A percentile compares a stretch with the other conserved stretches of the same genome.
These are phyloP conservation scores for Odontothrips loti DNA, from an alignment of 2,888 invertebrate species.

Conservation along the genomic window DNA sequence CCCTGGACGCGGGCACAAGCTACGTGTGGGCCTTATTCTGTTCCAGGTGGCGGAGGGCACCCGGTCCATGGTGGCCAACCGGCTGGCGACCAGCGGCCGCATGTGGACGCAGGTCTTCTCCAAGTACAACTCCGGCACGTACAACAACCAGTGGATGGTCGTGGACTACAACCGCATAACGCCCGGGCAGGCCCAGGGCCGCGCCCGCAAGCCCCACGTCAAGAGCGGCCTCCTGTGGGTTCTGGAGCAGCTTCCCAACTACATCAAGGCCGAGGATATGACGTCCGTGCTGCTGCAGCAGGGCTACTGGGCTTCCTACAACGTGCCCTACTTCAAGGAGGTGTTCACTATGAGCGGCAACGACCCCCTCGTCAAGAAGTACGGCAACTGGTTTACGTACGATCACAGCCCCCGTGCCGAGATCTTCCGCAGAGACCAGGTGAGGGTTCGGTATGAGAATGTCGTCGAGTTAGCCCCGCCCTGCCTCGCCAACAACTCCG, in stretches of 20 bases:
- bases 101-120: conserved; percentile 70
- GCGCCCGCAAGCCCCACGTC: background rate
- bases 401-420: conserved; percentile 59
- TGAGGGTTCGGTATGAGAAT: background rate
- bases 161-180: conserved; percentile 51
- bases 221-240: conserved; percentile 54
- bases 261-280: conserved; percentile 62
- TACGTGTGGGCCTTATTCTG: no score
- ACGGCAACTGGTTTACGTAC: conserved; percentile 60
- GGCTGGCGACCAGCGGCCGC: conserved; percentile 65
- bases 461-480: background rate
- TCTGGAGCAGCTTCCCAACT: conserved; percentile 71
- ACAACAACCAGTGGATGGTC: conserved; percentile 83
- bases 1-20: no score
- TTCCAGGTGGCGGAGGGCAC: conserved; percentile 64
- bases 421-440: conserved; percentile 59
- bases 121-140: conserved; percentile 71
- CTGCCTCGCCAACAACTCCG: background rate
- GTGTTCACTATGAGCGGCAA: conserved; percentile 62
- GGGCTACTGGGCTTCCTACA: conserved; percentile 70
- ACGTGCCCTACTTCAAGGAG: conserved; percentile 54
- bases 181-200: background rate
- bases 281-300: conserved; percentile 59
- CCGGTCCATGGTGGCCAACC: conserved; percentile 76
- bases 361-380: conserved; percentile 50